Evolutionary conservation across 2,888 invertebrate species (phyloP).

Genomic region (Mimachlamys varia): DNA sequence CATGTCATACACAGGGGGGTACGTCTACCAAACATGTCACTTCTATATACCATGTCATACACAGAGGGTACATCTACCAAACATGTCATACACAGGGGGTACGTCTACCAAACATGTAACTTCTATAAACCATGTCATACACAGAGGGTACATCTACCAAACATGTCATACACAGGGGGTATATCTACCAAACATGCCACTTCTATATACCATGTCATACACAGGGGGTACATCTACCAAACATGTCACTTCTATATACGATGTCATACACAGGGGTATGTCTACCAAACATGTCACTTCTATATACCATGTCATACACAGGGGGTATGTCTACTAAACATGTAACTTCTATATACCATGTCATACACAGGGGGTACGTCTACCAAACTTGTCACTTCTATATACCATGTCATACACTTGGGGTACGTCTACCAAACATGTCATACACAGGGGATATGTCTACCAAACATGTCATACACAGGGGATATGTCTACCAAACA

Average conservation of each 20-base stretch:
- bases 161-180: slow-evolving; percentile 98
- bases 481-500: neutral
- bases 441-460: no score
- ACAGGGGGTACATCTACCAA: neutral
- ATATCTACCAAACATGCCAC: slow-evolving; percentile 79
- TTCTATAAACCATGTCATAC: neutral
- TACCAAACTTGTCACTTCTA: neutral
- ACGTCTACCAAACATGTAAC: no score
- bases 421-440: neutral
- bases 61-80: no score
- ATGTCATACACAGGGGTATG: neutral
- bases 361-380: neutral
- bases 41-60: neutral
- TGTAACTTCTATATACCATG: no score
- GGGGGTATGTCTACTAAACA: neutral
- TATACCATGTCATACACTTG: neutral
- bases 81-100: no score
- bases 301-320: neutral
- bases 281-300: neutral
- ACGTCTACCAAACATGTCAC: neutral
- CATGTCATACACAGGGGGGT: neutral
- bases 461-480: no score
- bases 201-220: neutral
- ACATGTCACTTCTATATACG: neutral
- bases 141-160: no score